Conservation (phyloP, 2,113 vertebrate species). For the Apteryx mantelli region DNA sequence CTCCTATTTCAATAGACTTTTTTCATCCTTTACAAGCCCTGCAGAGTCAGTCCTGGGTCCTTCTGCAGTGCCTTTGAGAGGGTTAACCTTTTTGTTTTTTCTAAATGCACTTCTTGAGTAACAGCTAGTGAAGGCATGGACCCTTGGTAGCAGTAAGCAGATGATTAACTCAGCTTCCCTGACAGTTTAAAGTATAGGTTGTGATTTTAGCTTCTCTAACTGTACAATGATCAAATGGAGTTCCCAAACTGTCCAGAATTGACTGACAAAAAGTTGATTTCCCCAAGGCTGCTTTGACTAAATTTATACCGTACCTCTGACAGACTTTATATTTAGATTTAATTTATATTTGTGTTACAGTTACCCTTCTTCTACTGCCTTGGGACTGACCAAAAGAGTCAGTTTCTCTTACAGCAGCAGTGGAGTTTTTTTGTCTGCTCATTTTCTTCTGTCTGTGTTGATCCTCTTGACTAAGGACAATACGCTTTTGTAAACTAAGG, state of each 20-base stretch:
- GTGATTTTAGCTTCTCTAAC: background rate
- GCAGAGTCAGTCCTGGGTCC: background rate
- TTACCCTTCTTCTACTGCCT: background rate
- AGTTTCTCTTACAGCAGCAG: background rate
- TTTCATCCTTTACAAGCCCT: background rate
- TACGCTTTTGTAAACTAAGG: background rate
- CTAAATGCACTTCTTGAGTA: background rate
- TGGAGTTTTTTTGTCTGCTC: background rate
- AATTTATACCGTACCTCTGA: slow-evolving; percentile 3
- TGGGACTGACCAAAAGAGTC: background rate
- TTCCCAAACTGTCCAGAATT: background rate
- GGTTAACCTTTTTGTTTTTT: background rate
- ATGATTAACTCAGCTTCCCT: slow-evolving; percentile 20
- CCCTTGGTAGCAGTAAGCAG: background rate
- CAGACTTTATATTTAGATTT: background rate
- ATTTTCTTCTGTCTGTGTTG: background rate
- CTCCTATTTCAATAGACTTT: background rate
- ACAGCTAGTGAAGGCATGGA: background rate
- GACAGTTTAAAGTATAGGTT: background rate
- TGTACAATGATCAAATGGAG: background rate
- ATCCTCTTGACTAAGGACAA: background rate
- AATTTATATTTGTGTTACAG: slow-evolving; percentile 8
- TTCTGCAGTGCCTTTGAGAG: background rate
- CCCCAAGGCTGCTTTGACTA: slow-evolving; percentile 7
- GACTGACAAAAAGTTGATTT: slow-evolving; percentile 60